These are phyloP conservation scores for Miltochrista miniata DNA, from an alignment of 2,888 invertebrate species.

Conservation along the genomic window DNA sequence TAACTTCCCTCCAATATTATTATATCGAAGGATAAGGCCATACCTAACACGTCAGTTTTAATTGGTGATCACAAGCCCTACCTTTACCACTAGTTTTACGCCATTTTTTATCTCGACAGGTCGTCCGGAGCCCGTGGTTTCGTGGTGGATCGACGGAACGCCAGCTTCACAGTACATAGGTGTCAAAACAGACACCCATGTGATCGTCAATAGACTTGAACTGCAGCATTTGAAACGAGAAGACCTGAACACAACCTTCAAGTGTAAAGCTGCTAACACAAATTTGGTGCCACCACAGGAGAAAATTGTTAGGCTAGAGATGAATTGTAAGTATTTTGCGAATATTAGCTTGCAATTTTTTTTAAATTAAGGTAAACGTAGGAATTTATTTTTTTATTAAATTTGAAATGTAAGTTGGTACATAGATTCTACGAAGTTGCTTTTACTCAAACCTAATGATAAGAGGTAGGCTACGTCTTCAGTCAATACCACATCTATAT, in stretches of 20 bases:
- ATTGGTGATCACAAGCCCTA: too few species aligned
- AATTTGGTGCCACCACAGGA: constrained; percentile 92
- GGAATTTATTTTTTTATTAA: too few species aligned
- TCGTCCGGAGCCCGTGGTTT: constrained; percentile 91
- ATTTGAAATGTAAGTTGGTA: too few species aligned
- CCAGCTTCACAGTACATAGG: constrained; percentile 88
- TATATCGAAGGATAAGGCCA: too few species aligned
- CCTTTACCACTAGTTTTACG: too few species aligned
- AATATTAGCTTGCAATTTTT: neutral
- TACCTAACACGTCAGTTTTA: too few species aligned
- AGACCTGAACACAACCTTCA: constrained; percentile 93
- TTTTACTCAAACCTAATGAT: too few species aligned
- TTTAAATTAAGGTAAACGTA: too few species aligned
- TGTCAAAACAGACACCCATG: constrained; percentile 87
- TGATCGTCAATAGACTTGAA: constrained; percentile 91
- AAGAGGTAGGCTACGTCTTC: too few species aligned
- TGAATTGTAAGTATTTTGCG: constrained; percentile 87
- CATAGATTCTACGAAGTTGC: too few species aligned
- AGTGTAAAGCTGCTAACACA: constrained; percentile 94
- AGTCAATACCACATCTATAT: too few species aligned
- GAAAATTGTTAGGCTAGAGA: constrained; percentile 90
- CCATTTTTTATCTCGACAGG: constrained; percentile 74
- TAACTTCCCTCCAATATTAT: too few species aligned
- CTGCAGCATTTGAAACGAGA: constrained; percentile 89
- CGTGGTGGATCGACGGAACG: constrained; percentile 91